Evolutionary conservation across 2,888 invertebrate species (phyloP).

Genomic region (Abscondita cerata): DNA sequence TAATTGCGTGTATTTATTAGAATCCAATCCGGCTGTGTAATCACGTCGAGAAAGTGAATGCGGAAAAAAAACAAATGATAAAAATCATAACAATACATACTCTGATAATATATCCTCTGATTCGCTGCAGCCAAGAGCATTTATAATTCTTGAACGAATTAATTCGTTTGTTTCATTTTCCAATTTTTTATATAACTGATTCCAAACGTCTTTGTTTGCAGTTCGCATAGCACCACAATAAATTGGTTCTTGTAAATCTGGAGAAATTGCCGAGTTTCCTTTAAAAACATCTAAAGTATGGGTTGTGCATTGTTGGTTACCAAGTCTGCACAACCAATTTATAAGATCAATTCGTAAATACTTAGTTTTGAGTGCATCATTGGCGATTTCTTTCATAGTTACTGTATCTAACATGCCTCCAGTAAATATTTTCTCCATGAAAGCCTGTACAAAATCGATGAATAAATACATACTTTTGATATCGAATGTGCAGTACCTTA

Average conservation of each 20-base stretch:
- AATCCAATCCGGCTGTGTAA: no score
- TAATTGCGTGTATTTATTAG: no score
- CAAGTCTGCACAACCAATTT: slow-evolving; percentile 49
- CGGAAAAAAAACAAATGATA: no score
- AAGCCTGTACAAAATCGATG: no score
- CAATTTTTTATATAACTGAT: slow-evolving; percentile 26
- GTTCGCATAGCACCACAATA: neutral
- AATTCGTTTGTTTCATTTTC: neutral
- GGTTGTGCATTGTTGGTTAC: slow-evolving; percentile 12
- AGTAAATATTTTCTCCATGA: no score
- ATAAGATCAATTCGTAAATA: slow-evolving; percentile 53
- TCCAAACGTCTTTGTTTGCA: neutral
- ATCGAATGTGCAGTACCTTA: neutral
- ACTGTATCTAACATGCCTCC: neutral
- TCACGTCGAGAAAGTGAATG: no score
- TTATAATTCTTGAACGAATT: neutral
- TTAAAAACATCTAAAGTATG: slow-evolving; percentile 13
- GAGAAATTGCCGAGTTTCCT: slow-evolving; percentile 19
- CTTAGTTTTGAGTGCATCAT: slow-evolving; percentile 12
- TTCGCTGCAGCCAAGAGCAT: neutral
- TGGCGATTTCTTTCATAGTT: neutral
- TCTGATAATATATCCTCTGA: neutral
- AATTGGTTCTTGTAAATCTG: neutral
- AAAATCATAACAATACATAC: neutral
- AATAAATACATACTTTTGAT: no score